Base-by-base conservation (phyloP, 2,888 invertebrate genomes). In the Synergus gifuensis region DNA sequence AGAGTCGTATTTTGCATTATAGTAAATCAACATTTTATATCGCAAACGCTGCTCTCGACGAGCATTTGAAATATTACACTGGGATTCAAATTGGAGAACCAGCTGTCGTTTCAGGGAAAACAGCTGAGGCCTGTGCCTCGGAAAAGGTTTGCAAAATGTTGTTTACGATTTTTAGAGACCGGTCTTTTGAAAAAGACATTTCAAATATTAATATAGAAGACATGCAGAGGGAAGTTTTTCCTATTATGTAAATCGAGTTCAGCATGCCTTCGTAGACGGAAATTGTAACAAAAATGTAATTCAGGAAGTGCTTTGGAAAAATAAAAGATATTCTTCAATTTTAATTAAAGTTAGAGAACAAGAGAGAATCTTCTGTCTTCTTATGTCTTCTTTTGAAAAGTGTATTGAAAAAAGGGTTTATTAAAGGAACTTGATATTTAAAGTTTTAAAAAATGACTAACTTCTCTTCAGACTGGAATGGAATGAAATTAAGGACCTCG, bases 11-110 rank as follows among this genome's bases (percentile, higher is more conserved):
- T 66, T 42, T 42, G 42, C 66, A 66, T 66, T 42, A 66, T 66
- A 66, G 40, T 66, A 42, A 66, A 66, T 42, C 66, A 66, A 66
- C 66, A 42, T 66, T 66, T 66, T 66, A 66, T 42, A 42, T 66
- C 66, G 42, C 12, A 18, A 18, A 44, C n/a, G 42, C 66, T 36
- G 12, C n/a, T n/a, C 40, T 66, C 12, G 66, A 44, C 66, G 18
- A 66, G 14, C 18, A 44, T 44, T 42, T 42, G 18, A 44, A 66
- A 18, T 66, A 66, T 66, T 44, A 66, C 42, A 11, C 44, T 66
- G 9, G 11, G 12, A 66, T 12, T 44, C 11, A 66, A 66, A 66
- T 44, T 44, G 4, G n/a, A 66, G 44, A 66, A 44, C 18, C 42
- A 66, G 66, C 66, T 66, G 44, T 42, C 66, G 42, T 16, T 44